phyloP scores from a whole-genome alignment of 1,140 invertebrate genomes.

The Berghia stephanieae region DNA sequence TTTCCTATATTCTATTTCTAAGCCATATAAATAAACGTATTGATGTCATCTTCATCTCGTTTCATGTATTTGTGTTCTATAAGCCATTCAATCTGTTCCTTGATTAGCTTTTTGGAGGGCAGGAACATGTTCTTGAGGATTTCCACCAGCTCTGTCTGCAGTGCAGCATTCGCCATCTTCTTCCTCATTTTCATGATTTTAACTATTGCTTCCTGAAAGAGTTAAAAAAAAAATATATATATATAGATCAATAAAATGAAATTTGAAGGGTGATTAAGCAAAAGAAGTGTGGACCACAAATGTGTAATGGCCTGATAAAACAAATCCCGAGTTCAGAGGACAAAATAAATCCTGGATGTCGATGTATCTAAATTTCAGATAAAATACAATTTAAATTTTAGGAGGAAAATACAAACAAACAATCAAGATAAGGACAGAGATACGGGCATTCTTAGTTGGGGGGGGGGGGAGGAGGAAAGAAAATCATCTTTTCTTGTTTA shows the following conservation, averaged over 20 bases:
- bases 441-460: too few species aligned
- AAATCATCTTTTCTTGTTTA: too few species aligned
- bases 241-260: neutral
- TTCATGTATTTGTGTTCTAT: slow-evolving; percentile 99
- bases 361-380: too few species aligned
- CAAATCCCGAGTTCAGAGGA: too few species aligned
- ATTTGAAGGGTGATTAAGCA: neutral
- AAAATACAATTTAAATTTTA: too few species aligned
- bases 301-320: too few species aligned
- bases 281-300: neutral
- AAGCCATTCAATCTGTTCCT: slow-evolving; percentile 99
- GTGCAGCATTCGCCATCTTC: slow-evolving; percentile 88
- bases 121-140: slow-evolving; percentile 99
- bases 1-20: too few species aligned
- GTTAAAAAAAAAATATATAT: neutral
- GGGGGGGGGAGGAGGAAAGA: too few species aligned
- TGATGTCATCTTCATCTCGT: slow-evolving; percentile 95
- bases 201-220: slow-evolving; percentile 94
- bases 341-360: too few species aligned
- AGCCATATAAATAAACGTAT: slow-evolving; percentile 98
- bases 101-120: slow-evolving; percentile 98
- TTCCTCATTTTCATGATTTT: slow-evolving; percentile 99
- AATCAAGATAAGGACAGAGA: too few species aligned
- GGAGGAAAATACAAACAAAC: too few species aligned
- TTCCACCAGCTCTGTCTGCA: slow-evolving; percentile 96